These are phyloP conservation scores for Abrostola tripartita DNA, from an alignment of 2,888 invertebrate species.

Conservation along the genomic window DNA sequence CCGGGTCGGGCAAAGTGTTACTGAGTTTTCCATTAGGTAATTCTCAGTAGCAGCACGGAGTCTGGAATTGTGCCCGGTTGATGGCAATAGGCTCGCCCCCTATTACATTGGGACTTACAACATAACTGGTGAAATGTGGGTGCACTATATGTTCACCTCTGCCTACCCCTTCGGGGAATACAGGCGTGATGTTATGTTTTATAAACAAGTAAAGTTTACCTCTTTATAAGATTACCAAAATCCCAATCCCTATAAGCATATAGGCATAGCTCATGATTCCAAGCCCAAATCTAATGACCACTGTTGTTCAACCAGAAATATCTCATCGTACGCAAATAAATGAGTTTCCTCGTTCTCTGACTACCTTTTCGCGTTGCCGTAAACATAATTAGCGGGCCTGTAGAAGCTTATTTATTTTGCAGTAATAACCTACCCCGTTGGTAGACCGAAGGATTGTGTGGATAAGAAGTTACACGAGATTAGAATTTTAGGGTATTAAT, in stretches of 20 bases:
- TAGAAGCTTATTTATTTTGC: constrained; percentile 38
- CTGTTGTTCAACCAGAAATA: constrained; percentile 19
- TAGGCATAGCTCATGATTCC: constrained; percentile 1
- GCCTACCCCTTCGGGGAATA: too few relatives aligned
- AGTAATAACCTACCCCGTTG: constrained; percentile 27
- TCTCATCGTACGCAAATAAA: constrained; percentile 32
- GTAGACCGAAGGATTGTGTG: constrained; percentile 13
- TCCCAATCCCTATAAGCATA: constrained; percentile 4
- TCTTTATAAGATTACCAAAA: not conserved
- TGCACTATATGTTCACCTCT: too few relatives aligned
- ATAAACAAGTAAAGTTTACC: too few relatives aligned
- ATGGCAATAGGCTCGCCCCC: too few relatives aligned
- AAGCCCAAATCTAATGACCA: not conserved
- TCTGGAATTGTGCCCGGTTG: too few relatives aligned
- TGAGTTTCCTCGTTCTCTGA: constrained; percentile 30
- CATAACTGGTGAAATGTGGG: too few relatives aligned
- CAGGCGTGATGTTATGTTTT: too few relatives aligned
- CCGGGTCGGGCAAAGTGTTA: too few relatives aligned
- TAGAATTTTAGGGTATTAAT: constrained; percentile 2
- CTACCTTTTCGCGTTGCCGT: constrained; percentile 38
- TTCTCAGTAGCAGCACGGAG: too few relatives aligned
- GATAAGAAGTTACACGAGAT: constrained; percentile 14
- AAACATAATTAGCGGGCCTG: constrained; percentile 38
- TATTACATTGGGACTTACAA: too few relatives aligned
- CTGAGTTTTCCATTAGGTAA: too few relatives aligned